Base-by-base conservation (phyloP, 1,140 invertebrate genomes). In the Tribolium castaneum region DNA sequence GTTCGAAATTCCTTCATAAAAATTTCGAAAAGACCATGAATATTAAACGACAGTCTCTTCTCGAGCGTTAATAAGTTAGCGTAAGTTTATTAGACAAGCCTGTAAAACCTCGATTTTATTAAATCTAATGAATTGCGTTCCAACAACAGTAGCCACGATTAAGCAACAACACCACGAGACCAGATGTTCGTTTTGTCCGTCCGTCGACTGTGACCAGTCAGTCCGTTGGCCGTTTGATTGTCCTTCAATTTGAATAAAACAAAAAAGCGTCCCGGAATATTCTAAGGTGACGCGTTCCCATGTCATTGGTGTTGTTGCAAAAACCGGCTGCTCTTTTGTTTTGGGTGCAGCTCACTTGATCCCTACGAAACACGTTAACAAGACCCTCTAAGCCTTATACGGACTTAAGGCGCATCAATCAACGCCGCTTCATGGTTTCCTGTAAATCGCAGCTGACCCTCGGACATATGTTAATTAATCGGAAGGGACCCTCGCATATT, bases 391-490 rank as follows among this genome's bases (percentile, higher is more conserved):
- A 75, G 52, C 35, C 30, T 14, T 35, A 30, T 30, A 19, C 35
- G 51, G 25, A 39, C 50, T 54, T 75, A 75, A 56, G 72, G 72
- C 72, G 51, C 72, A 75, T 75, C 72, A 75, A 75, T 75, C 72
- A 75, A 75, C 34, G 72, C 51, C 30, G 54, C 70, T 19, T 51
- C 30, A 49, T 72, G 39, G 71, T 59, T 75, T 59, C 72, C 72
- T 59, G 22, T 59, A 75, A 75, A 56, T 56, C 72, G 35, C 72
- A 75, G 72, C 72, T 75, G 72, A 75, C 72, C 72, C 72, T 59
- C 51, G 72, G 50, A 75, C 72, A 75, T 75, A 75, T 75, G 50
- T 75, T 75, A 75, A 75, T 75, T 75, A 56, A 75, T 56, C 16
- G n/a, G 34, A 12, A n/a, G 72, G 52, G 51, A 6, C 49, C 25